Base-by-base conservation (phyloP, 2,888 invertebrate species). In the Priapulus caudatus region DNA sequence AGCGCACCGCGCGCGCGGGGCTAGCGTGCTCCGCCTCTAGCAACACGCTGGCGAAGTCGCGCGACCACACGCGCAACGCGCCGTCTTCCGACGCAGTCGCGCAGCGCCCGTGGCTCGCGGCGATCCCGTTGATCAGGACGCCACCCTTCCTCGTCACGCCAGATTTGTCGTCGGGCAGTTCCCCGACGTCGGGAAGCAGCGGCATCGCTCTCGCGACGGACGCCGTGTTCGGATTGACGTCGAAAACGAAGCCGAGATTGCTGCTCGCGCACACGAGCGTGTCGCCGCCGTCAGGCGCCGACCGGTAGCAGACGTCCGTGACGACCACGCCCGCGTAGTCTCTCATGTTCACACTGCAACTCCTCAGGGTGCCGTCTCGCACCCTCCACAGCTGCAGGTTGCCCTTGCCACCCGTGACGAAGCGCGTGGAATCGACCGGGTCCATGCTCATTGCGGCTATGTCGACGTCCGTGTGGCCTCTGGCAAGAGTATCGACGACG, bases 61-160 rank as follows among this genome's bases (percentile, higher is more conserved):
- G 59, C 1, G 71, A 68, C 71, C 71, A 71, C 10, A 71, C 61
- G 20, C 71, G 59, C 21, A 71, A 61, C 56, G 56, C 69, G 4
- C 71, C 71, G 58, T 71, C 71, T 54, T 68, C 66, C 3, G 71
- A 71, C 3, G 69, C 71, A n/a, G 70, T 71, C 52, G 67, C 69
- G 61, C 70, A 70, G 59, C 69, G 69, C 1, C 69, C 64, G 54
- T 69, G 69, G 52, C 66, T 68, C 3, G 68, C 63, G 50, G 61
- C 58, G 58, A 71, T 64, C 46, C 63, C 61, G 60, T 66, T 69
- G 44, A 69, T 61, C 15, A 60, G 62, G 45, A 68, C 59, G 4
- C 66, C 63, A 24, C 60, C 56, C 47, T 63, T 64, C 62, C 48
- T 19, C 56, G 43, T 23, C 15, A 48, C 5, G 20, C 5, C 4